Evolutionary conservation across 2,888 invertebrate genomes (phyloP), one percentile per base, ranked within the genome.

Genomic region (Chrysodeixis includens): DNA sequence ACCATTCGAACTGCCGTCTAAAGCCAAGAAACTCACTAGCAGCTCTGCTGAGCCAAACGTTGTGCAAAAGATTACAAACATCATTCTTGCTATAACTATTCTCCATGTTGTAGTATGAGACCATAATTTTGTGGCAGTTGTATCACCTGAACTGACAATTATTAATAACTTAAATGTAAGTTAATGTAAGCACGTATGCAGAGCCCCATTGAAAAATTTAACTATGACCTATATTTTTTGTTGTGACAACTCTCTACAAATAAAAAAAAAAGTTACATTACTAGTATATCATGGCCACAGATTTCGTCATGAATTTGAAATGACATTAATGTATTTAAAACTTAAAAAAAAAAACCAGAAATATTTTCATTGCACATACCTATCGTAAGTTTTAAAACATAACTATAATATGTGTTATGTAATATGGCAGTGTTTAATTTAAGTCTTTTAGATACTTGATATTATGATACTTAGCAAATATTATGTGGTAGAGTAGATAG

Each of bases 1-100:
- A 68, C 96, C 96, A 83, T 95, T 98, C 30, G 90, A 90, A 58
- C 76, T 87, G 10, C 91, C 92, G 7, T 89, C 92, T 6, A 90
- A 90, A 74, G 71, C 70, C 20, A 89, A 83, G 74, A 87, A 81
- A 64, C 30, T 16, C 6, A 22, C 44, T n/a, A 62, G 62, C 32
- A 83, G 63, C 72, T 80, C 85, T 0, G 82, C 80, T 2, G 46
- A 44, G 5, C n/a, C 49, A 18, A 55, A 49, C 53, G 44, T 30
- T n/a, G 26, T 60, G 0, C 53, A 14, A 49, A 26, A 30, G 1
- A 32, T 58, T 1, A 54, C 53, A 3, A 6, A 44, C 18, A 10
- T 67, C 8, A 7, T 76, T 49, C 30, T 73, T 9, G 40, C 49
- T 5, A 16, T 76, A 1, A 32, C 30, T 49, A 26, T 66, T 16